Evolutionary conservation across 2,888 invertebrate genomes (phyloP), one percentile per base, ranked within the genome.

Genomic region (Apomyelois bistriatella): DNA sequence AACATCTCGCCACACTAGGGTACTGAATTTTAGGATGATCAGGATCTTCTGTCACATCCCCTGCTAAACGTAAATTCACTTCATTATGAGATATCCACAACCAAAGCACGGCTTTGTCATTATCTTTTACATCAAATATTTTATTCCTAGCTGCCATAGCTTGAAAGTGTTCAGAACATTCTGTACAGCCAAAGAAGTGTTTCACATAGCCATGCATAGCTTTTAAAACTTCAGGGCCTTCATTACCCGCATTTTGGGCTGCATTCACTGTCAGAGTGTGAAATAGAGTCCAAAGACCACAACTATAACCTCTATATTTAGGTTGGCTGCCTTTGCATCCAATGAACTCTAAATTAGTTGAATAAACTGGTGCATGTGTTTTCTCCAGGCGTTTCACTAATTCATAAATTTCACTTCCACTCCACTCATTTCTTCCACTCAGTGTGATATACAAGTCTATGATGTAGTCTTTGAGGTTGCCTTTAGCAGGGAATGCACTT

Each of bases 221-320:
- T 63, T 92, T 91, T 4, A 99, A 82, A 1, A 98, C 94, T 72
- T 94, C 93, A 2, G 93, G 88, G 0, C 95, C 93, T 70, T 93
- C 91, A 3, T 73, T 69, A 7, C 91, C 85, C 38, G 86, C 73
- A 40, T 81, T 86, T 22, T 82, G 78, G 3, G 92, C 92, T 9
- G 96, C 94, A 73, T 94, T 94, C 0, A 98, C 96, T 0, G 97
- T 96, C 53, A 99, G 82, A 36, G 95, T 95, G 74, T 99, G 99
- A 76, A 98, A 99, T 64, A 98, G 84, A 10, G 94, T 95, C 99
- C 99, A 99, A 32, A 99, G 88, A 0, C 98, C 95, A 83, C 99
- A 99, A 0, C 98, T 96, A 78, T 96, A 99, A 9, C 98, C 98
- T 48, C 99, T 92, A 66, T 92, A 93, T 56, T 92, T 91, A 0